phyloP scores from a whole-genome alignment of 2,797 vertebrate species.

The Anomalospiza imberbis region DNA sequence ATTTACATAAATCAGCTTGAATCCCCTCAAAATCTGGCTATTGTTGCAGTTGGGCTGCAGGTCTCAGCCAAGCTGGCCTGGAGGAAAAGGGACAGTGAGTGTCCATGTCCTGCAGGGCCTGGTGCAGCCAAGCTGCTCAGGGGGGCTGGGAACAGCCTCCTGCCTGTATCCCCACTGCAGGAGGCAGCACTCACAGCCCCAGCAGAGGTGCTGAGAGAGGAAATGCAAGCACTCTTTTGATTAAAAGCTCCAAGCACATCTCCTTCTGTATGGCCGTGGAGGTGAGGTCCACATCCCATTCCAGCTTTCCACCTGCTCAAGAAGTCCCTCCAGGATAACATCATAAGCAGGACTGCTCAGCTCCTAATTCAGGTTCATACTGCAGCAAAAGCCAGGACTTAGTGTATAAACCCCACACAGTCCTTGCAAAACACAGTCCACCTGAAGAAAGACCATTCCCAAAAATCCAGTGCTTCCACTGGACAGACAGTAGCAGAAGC shows the following conservation, averaged over 20 bases:
- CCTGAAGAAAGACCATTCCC: background rate
- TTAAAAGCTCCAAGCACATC: background rate
- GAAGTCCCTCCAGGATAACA: background rate
- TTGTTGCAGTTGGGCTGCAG: background rate
- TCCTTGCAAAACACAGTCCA: background rate
- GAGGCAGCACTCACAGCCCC: background rate
- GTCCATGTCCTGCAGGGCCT: background rate
- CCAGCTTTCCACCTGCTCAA: background rate
- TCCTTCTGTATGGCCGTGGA: background rate
- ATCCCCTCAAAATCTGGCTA: background rate
- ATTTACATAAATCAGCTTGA: background rate
- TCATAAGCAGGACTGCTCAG: background rate
- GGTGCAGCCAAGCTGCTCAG: background rate
- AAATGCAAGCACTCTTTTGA: background rate
- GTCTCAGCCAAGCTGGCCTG: background rate
- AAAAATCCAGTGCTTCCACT: background rate
- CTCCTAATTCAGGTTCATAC: background rate
- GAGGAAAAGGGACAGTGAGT: fast-evolving
- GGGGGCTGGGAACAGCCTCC: background rate
- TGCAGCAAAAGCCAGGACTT: background rate
- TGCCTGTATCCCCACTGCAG: background rate
- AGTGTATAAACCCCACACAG: background rate
- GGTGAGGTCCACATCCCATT: background rate
- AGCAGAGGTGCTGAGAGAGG: background rate
- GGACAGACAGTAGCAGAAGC: background rate